Conservation (phyloP, 2,797 vertebrate species). For the Acipenser oxyrinchus region DNA sequence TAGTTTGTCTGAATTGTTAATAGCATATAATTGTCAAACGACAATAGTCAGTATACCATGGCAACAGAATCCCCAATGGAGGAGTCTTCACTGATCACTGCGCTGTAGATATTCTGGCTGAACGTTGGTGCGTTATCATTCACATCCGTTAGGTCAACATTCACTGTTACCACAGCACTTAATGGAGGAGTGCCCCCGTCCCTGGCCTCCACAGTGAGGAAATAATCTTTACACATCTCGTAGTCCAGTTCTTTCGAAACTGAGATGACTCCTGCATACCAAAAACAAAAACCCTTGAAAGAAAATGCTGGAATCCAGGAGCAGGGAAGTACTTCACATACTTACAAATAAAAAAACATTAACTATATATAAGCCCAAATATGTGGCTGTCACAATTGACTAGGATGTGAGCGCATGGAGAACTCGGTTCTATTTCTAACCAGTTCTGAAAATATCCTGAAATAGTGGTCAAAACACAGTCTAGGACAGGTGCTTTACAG, state of each 20-base stretch:
- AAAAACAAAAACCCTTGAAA: conserved; percentile 14
- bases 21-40: background rate
- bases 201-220: conserved; percentile 84
- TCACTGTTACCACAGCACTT: conserved; percentile 79
- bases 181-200: conserved; percentile 85
- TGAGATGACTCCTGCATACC: conserved; percentile 69
- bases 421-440: too few relatives aligned
- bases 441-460: too few relatives aligned
- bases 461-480: too few relatives aligned
- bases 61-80: conserved; percentile 73
- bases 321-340: background rate
- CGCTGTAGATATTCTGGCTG: conserved; percentile 71
- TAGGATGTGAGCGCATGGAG: too few relatives aligned
- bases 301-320: too few relatives aligned
- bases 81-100: conserved; percentile 82
- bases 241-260: conserved; percentile 80
- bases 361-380: too few relatives aligned
- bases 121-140: conserved; percentile 89
- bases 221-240: conserved; percentile 82
- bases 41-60: conserved; percentile 49
- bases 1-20: too few relatives aligned
- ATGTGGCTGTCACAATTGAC: too few relatives aligned
- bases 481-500: too few relatives aligned
- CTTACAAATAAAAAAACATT: background rate
- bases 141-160: conserved; percentile 83